Evolutionary conservation across 2,888 invertebrate species (phyloP).

Genomic region (Ceramica pisi): DNA sequence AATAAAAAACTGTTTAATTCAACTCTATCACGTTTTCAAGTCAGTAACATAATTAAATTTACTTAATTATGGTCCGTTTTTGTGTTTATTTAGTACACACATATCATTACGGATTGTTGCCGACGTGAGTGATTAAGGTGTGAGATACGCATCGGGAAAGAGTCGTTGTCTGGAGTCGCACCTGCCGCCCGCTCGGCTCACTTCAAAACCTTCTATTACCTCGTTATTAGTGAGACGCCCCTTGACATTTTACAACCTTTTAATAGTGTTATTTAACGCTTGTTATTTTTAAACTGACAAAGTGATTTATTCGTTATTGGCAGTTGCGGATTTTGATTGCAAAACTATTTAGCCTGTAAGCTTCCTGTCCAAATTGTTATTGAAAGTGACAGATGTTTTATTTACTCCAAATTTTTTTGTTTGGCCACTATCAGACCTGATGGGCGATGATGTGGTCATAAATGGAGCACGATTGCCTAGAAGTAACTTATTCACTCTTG

Average conservation of each 20-base stretch:
- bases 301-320: conserved; percentile 73
- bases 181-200: conserved; percentile 76
- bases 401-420: background rate
- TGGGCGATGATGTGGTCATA: too few relatives aligned
- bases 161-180: conserved; percentile 74
- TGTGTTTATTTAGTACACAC: conserved; percentile 83
- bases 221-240: conserved; percentile 83
- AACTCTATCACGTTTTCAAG: conserved; percentile 65
- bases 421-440: too few relatives aligned
- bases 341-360: conserved; percentile 36
- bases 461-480: too few relatives aligned
- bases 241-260: conserved; percentile 82
- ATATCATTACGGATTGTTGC: conserved; percentile 82
- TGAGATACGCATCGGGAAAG: conserved; percentile 77
- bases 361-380: conserved; percentile 41
- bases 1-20: conserved; percentile 64
- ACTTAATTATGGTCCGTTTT: conserved; percentile 77
- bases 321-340: conserved; percentile 63
- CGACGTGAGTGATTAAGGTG: conserved; percentile 82
- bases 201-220: conserved; percentile 82
- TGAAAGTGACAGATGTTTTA: conserved; percentile 32
- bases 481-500: too few relatives aligned
- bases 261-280: conserved; percentile 86
- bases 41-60: conserved; percentile 74
- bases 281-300: conserved; percentile 76